Percentiles rank a stretch among this genome's conserved stretches.
These are phyloP conservation scores for Drosophila gunungcola DNA, from an alignment of 1,140 invertebrate species.

Conservation along the genomic window DNA sequence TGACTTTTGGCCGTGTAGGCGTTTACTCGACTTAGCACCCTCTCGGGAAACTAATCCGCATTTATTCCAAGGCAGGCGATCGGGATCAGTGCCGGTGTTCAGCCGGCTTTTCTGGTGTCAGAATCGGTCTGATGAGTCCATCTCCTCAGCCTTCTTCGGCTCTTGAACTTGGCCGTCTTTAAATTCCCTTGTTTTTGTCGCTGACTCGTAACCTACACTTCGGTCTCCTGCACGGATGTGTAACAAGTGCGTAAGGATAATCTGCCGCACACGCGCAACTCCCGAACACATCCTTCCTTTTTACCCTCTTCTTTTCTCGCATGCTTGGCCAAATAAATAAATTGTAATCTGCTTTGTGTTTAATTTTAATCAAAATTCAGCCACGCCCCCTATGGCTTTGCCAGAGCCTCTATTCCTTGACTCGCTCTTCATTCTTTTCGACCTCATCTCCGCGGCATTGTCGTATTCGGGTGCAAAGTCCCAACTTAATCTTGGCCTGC, in stretches of 20 bases:
- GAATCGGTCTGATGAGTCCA: slow-evolving; percentile 67
- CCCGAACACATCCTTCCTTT: slow-evolving; percentile 23
- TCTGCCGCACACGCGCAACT: slow-evolving; percentile 73
- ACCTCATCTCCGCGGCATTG: not conserved
- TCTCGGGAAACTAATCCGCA: slow-evolving; percentile 69
- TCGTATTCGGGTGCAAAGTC: slow-evolving; percentile 13
- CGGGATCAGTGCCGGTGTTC: slow-evolving; percentile 53
- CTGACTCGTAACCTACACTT: not conserved
- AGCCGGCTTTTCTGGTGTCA: slow-evolving; percentile 12
- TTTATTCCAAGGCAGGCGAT: slow-evolving; percentile 39
- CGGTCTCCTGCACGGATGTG: slow-evolving; percentile 29
- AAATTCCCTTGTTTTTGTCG: slow-evolving; percentile 52
- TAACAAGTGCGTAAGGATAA: slow-evolving; percentile 75
- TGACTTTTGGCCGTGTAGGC: slow-evolving; percentile 77
- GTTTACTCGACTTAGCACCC: slow-evolving; percentile 80
- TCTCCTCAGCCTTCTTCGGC: slow-evolving; percentile 27
- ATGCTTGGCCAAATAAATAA: slow-evolving; percentile 73
- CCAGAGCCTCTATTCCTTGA: slow-evolving; percentile 22
- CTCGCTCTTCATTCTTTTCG: slow-evolving; percentile 15
- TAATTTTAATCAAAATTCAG: slow-evolving; percentile 81
- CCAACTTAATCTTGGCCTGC: slow-evolving; percentile 64
- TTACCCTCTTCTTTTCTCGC: slow-evolving; percentile 6
- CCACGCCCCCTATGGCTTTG: slow-evolving; percentile 56
- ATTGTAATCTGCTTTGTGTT: slow-evolving; percentile 79
- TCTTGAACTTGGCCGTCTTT: slow-evolving; percentile 72